Base-by-base conservation (phyloP, 2,888 invertebrate genomes). In the Parochlus steinenii region DNA sequence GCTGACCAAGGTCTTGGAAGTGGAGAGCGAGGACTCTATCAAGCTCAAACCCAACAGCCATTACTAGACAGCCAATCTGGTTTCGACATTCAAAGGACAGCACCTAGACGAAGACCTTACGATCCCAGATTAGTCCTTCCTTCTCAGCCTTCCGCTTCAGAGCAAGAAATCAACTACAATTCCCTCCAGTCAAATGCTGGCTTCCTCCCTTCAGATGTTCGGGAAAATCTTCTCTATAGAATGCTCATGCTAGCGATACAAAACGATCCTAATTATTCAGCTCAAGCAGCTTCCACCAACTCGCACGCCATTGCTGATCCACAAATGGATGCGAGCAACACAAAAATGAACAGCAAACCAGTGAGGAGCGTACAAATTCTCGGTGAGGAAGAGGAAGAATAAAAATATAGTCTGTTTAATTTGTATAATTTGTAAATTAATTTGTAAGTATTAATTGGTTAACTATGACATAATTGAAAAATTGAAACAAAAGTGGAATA, bases 181-280 rank as follows among this genome's bases (percentile, higher is more conserved):
- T 42, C 44, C 23, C 44, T 48, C 10, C 41, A 44, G 11, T 33
- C 42, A 6, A 52, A 52, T 3, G 69, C 69, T 6, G 71, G 74
- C 42, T 73, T 68, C 44, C 52, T 79, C 12, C 78, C 78, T 10
- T 64, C 74, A 0, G 73, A 76, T 38, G 69, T 79, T 12, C 61
- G 78, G 39, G 78, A 79, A 51, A 76, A 76, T 48, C 55, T 79
- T 23, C 54, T 79, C 6, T 51, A 77, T 46, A 67, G 74, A 47
- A 78, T 79, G 78, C 55, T 79, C 19, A 70, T 78, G 49, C 51
- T 79, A 39, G 77, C 77, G 0, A 74, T 79, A 43, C 74, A n/a
- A n/a, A n/a, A n/a, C n/a, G n/a, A 3, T 27, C 47, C 2, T 40
- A 45, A 34, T 40, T 47, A 4, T 47, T 22, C 19, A 35, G 8